Evolutionary conservation across 2,113 vertebrate species (phyloP).

Genomic region (Ochotona curzoniae): DNA sequence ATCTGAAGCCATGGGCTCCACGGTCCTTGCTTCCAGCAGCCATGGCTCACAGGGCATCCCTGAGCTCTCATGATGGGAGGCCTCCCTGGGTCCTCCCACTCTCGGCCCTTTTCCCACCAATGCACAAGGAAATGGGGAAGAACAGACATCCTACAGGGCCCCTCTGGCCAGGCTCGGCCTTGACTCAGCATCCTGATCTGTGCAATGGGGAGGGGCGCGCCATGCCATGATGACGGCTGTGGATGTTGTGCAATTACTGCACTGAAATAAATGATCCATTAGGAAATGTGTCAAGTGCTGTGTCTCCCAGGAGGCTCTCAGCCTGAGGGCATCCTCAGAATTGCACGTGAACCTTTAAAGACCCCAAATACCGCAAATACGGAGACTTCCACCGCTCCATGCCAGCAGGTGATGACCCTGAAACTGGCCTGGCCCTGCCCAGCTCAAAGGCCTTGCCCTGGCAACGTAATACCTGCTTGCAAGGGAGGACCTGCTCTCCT

Average conservation of each 20-base stretch:
- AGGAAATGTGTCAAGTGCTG: too few relatives aligned
- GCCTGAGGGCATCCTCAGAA: background rate
- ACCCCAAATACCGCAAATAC: background rate
- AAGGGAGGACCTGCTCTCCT: background rate
- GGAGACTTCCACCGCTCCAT: too few relatives aligned
- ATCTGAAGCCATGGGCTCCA: too few relatives aligned
- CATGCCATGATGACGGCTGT: too few relatives aligned
- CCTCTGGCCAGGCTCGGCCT: background rate
- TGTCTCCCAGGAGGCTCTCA: background rate
- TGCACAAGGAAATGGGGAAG: too few relatives aligned
- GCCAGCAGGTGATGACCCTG: background rate
- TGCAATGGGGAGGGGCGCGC: background rate
- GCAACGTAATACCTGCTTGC: rapidly evolving
- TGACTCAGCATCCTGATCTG: background rate
- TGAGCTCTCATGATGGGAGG: too few relatives aligned
- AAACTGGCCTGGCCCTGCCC: background rate
- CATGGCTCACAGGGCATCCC: too few relatives aligned
- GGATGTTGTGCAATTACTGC: too few relatives aligned
- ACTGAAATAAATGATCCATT: too few relatives aligned
- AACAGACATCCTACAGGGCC: background rate
- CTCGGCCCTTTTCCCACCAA: too few relatives aligned
- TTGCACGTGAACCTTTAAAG: background rate
- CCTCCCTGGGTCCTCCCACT: too few relatives aligned
- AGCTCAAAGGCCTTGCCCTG: background rate
- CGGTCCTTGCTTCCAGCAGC: too few relatives aligned